Evolutionary conservation across 2,113 vertebrate genomes (phyloP).

Genomic region (Cettia cetti): DNA sequence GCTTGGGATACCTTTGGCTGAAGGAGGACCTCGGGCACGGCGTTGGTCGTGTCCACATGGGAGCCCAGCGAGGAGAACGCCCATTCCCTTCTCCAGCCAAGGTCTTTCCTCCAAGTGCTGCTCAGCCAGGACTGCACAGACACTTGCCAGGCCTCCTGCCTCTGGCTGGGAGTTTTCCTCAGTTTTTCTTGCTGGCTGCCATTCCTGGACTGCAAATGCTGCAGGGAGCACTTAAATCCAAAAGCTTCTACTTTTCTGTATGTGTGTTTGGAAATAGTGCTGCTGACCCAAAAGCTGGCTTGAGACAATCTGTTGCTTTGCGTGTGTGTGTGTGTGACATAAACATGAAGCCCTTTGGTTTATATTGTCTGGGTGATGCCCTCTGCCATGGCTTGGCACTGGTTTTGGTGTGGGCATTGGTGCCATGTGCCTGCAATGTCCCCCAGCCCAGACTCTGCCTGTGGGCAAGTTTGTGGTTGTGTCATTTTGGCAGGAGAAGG

Average conservation of each 20-base stretch:
- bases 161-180: conserved; percentile 12
- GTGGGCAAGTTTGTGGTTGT: background rate
- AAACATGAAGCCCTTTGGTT: background rate
- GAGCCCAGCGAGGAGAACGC: background rate
- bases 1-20: background rate
- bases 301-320: background rate
- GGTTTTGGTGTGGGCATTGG: rapidly evolving
- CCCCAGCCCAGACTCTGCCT: background rate
- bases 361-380: background rate
- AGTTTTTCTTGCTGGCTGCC: background rate
- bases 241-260: background rate
- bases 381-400: rapidly evolving
- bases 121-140: background rate
- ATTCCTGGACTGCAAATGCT: background rate
- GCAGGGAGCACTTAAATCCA: background rate
- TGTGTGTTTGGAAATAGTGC: background rate
- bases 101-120: background rate
- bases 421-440: background rate
- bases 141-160: background rate
- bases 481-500: background rate
- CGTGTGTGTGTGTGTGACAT: background rate
- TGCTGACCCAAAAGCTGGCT: background rate
- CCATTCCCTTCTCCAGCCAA: background rate
- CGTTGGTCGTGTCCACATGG: background rate
- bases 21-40: background rate